These are phyloP conservation scores for Escarpia spicata DNA, from an alignment of 2,888 invertebrate species.

Conservation along the genomic window DNA sequence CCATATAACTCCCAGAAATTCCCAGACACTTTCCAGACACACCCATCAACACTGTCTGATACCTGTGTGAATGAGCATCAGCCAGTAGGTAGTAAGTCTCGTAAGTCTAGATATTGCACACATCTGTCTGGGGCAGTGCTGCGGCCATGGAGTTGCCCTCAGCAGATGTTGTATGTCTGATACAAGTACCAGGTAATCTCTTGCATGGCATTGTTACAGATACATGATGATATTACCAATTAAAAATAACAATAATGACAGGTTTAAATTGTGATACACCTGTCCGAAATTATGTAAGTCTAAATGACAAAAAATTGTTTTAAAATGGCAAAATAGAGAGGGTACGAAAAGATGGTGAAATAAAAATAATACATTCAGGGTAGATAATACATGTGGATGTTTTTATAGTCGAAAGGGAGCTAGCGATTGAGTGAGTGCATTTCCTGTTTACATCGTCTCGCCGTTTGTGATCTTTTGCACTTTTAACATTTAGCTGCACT, in stretches of 20 bases:
- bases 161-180: not conserved
- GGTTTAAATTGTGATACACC: not conserved
- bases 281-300: not conserved
- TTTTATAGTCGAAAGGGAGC: not conserved
- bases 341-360: not conserved
- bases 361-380: not conserved
- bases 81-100: not conserved
- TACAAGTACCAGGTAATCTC: not conserved
- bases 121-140: no score
- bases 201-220: not conserved
- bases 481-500: not conserved
- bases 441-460: not conserved
- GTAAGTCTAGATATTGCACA: not conserved
- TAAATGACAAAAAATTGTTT: not conserved
- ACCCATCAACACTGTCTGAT: not conserved
- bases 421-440: not conserved
- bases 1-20: no score
- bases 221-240: not conserved
- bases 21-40: no score
- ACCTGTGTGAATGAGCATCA: not conserved
- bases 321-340: not conserved
- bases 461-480: not conserved
- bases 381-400: not conserved
- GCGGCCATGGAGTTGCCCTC: no score
- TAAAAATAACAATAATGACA: not conserved